Conservation (phyloP, 2,113 vertebrate species). For the Delphinapterus leucas region DNA sequence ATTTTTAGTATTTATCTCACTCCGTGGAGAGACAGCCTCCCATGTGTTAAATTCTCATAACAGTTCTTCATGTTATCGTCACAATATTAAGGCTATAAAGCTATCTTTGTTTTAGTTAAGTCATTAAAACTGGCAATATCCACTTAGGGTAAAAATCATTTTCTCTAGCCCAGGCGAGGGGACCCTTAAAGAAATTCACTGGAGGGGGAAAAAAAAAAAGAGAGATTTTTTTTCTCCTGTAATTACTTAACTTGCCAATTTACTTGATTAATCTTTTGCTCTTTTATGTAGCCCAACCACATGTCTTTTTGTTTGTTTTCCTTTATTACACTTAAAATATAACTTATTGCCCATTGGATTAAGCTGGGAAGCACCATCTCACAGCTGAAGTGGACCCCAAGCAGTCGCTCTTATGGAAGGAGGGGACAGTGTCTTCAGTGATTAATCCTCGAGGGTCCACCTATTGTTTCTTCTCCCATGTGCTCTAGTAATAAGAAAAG, state of each 20-base stretch:
- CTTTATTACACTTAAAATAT: background rate
- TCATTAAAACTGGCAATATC: constrained; percentile 51
- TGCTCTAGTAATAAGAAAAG: background rate
- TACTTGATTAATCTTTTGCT: constrained; percentile 37
- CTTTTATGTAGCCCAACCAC: background rate
- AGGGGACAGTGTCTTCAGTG: background rate
- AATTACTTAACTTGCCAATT: constrained; percentile 47
- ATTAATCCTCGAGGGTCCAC: too few species aligned
- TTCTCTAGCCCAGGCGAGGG: constrained; percentile 1
- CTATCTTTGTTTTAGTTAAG: constrained; percentile 69
- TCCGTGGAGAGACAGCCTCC: background rate
- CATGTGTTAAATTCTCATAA: background rate
- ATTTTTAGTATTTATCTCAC: background rate
- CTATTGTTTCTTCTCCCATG: background rate
- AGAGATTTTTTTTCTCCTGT: background rate
- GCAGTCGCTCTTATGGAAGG: background rate
- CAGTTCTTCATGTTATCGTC: background rate
- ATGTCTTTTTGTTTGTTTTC: background rate
- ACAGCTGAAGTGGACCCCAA: background rate
- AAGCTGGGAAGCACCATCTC: background rate
- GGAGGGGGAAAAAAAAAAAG: background rate
- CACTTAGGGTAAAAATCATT: constrained; percentile 49
- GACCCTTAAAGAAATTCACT: background rate
- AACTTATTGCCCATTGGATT: background rate
- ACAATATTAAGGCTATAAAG: constrained; percentile 59